Evolutionary conservation across 2,113 vertebrate species (phyloP).

Genomic region (Aspidoscelis tigris): DNA sequence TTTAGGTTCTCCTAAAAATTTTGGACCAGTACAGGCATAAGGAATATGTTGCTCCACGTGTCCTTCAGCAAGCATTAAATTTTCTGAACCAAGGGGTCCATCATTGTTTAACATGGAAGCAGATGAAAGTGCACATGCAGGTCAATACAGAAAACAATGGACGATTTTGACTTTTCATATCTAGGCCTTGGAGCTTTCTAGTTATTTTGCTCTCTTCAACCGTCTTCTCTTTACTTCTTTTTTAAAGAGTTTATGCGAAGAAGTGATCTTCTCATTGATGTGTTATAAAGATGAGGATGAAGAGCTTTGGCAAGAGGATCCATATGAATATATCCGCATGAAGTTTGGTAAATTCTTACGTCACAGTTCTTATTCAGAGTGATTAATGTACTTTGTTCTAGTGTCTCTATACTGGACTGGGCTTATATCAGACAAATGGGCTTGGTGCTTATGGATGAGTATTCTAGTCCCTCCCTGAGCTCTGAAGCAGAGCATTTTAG

Average conservation of each 20-base stretch:
- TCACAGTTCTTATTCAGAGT: no score
- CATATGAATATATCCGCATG: slow-evolving; percentile 95
- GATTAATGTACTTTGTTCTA: no score
- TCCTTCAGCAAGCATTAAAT: slow-evolving; percentile 91
- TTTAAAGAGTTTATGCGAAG: slow-evolving; percentile 88
- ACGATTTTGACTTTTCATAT: not conserved
- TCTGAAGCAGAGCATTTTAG: no score
- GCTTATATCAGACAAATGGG: no score
- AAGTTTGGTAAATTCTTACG: slow-evolving; percentile 89
- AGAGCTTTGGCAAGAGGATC: slow-evolving; percentile 96
- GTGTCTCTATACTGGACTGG: no score
- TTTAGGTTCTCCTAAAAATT: slow-evolving; percentile 91
- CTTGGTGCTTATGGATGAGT: no score
- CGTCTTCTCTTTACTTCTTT: slow-evolving; percentile 30
- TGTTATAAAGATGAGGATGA: slow-evolving; percentile 98
- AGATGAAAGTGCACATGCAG: slow-evolving; percentile 96
- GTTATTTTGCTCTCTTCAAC: not conserved
- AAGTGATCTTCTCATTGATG: slow-evolving; percentile 97
- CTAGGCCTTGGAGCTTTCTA: no score
- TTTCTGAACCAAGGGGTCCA: slow-evolving; percentile 91
- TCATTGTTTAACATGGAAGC: slow-evolving; percentile 95
- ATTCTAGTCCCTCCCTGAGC: no score
- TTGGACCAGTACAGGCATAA: slow-evolving; percentile 91
- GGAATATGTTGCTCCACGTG: slow-evolving; percentile 89
- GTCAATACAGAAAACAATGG: slow-evolving; percentile 68